Conservation (phyloP, 2,888 invertebrate species). For the Pasiphila rectangulata region DNA sequence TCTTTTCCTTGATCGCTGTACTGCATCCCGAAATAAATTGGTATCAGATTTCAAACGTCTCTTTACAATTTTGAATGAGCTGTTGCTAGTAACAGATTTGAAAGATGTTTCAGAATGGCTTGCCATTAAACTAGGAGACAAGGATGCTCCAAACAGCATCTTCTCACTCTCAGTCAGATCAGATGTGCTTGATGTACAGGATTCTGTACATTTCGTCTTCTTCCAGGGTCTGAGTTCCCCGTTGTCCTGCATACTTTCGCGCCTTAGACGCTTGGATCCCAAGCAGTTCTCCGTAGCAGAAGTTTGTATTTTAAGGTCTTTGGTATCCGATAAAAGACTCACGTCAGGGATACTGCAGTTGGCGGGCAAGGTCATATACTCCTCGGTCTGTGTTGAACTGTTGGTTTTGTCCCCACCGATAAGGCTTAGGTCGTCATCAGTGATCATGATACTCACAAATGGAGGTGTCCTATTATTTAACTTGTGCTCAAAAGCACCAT, state of each 20-base stretch:
- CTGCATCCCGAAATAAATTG: conserved; percentile 57
- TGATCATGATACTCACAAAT: conserved; percentile 56
- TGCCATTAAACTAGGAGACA: conserved; percentile 47
- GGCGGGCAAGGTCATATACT: conserved; percentile 39
- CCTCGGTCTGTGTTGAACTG: conserved; percentile 61
- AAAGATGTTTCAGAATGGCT: conserved; percentile 54
- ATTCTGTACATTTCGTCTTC: conserved; percentile 58
- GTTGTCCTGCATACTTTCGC: conserved; percentile 49
- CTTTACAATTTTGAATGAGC: conserved; percentile 63
- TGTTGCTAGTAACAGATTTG: conserved; percentile 65
- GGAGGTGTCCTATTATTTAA: conserved; percentile 53
- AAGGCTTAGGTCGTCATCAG: conserved; percentile 47
- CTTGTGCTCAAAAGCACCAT: conserved; percentile 41
- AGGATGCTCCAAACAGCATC: conserved; percentile 32
- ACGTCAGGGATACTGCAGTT: conserved; percentile 49
- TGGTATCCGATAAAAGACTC: conserved; percentile 51
- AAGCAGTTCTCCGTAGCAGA: conserved; percentile 48
- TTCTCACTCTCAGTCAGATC: conserved; percentile 52
- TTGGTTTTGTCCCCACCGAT: conserved; percentile 39
- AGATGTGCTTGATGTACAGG: conserved; percentile 52
- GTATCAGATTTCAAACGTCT: conserved; percentile 63
- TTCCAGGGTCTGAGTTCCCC: conserved; percentile 53
- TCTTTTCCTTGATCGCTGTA: conserved; percentile 57
- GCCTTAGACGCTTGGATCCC: conserved; percentile 55
- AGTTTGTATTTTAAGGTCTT: conserved; percentile 52